Percentiles rank a stretch among this genome's conserved stretches.
phyloP scores from a whole-genome alignment of 2,113 vertebrate genomes.

The Sinocyclocheilus grahami region DNA sequence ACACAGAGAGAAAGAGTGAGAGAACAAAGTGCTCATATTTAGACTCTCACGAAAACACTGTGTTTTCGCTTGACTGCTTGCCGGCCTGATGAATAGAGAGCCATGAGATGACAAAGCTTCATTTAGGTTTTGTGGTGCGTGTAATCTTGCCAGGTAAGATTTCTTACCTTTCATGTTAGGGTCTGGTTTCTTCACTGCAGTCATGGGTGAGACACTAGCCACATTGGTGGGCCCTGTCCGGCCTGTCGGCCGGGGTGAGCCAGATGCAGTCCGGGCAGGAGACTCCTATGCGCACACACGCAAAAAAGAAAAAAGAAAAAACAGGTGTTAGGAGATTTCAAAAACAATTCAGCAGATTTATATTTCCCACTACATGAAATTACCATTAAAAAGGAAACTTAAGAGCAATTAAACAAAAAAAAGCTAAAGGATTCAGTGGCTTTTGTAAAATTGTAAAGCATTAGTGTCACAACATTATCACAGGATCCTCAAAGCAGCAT shows the following conservation, averaged over 20 bases:
- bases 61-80: neutral
- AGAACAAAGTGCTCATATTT: neutral
- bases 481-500: neutral
- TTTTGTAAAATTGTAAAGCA: too few relatives aligned
- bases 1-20: neutral
- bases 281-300: slow-evolving; percentile 82
- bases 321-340: neutral
- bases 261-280: slow-evolving; percentile 88
- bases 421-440: neutral
- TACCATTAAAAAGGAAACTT: neutral
- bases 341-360: neutral
- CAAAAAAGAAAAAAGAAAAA: neutral
- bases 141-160: neutral
- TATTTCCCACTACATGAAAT: neutral
- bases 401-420: too few relatives aligned
- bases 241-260: slow-evolving; percentile 88
- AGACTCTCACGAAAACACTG: neutral
- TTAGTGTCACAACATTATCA: neutral
- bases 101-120: slow-evolving; percentile 3
- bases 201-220: slow-evolving; percentile 89
- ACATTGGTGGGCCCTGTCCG: slow-evolving; percentile 84
- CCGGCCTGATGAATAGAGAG: neutral
- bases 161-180: slow-evolving; percentile 93
- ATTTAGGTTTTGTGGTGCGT: neutral
- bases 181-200: slow-evolving; percentile 95